Percentiles rank a stretch among this genome's conserved stretches.
Conservation (phyloP, 2,113 vertebrate genomes). For the Nycticebus coucang region DNA sequence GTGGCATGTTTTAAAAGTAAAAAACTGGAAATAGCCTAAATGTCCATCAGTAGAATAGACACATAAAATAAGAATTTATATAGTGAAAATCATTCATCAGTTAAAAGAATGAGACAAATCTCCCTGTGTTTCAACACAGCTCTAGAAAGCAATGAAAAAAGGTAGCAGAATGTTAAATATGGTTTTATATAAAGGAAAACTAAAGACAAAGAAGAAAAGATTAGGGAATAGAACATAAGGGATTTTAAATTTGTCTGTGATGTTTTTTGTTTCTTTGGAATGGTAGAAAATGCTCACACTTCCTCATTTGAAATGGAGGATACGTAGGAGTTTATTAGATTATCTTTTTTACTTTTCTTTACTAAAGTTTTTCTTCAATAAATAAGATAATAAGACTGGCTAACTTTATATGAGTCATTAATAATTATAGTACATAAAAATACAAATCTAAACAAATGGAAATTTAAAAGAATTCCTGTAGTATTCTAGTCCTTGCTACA, state of each 20-base stretch:
- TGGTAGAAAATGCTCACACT: background rate
- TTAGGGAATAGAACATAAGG: background rate
- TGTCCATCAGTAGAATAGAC: background rate
- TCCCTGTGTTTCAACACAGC: background rate
- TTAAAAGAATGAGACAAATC: conserved; percentile 8
- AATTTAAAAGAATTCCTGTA: background rate
- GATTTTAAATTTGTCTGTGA: background rate
- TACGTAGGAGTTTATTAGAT: background rate
- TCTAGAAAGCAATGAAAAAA: conserved; percentile 45
- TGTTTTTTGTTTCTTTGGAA: background rate
- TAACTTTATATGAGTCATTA: background rate
- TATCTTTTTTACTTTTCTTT: conserved; percentile 2
- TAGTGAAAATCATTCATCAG: background rate
- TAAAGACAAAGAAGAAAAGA: background rate
- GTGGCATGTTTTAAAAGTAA: background rate
- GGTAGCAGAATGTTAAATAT: background rate
- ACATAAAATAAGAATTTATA: background rate
- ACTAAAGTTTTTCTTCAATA: conserved; percentile 36
- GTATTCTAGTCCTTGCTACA: background rate
- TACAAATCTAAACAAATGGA: conserved; percentile 5
- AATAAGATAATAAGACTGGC: background rate
- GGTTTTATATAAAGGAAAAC: background rate
- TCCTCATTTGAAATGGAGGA: conserved; percentile 1
- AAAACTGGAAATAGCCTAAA: background rate
- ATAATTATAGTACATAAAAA: background rate